phyloP scores from a whole-genome alignment of 2,888 invertebrate species.

The Argynnis bischoffii region DNA sequence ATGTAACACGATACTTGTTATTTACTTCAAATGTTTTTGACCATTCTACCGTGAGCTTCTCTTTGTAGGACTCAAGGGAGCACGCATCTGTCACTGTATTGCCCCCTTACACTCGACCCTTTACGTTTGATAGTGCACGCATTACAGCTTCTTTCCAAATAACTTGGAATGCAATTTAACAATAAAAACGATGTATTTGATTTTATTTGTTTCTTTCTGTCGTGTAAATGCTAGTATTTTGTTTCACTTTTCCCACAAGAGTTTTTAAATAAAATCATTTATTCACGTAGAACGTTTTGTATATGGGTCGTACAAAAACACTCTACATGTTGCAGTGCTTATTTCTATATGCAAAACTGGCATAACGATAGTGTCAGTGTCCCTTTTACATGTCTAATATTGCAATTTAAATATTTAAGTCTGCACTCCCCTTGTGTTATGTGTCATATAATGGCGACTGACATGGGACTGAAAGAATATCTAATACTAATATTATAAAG shows the following conservation, averaged over 20 bases:
- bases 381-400: slow-evolving; percentile 23
- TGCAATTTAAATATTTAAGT: slow-evolving; percentile 24
- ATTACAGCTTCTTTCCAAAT: slow-evolving; percentile 8
- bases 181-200: not conserved
- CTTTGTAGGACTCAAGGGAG: slow-evolving; percentile 43
- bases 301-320: not conserved
- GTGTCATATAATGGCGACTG: not conserved
- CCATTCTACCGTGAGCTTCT: slow-evolving; percentile 27
- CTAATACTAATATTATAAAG: too few relatives aligned
- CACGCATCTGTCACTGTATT: slow-evolving; percentile 51
- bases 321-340: slow-evolving; percentile 1
- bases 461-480: not conserved
- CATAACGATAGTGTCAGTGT: slow-evolving; percentile 12
- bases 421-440: slow-evolving; percentile 12
- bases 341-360: slow-evolving; percentile 10
- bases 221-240: too few relatives aligned
- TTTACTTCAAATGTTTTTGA: slow-evolving; percentile 18
- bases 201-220: not conserved
- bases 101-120: slow-evolving; percentile 43
- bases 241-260: too few relatives aligned
- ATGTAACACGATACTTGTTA: slow-evolving; percentile 11
- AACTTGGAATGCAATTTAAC: slow-evolving; percentile 3
- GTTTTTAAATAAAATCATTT: too few relatives aligned
- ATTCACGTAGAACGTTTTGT: too few relatives aligned
- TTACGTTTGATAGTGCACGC: slow-evolving; percentile 49